Evolutionary conservation across 2,113 vertebrate genomes (phyloP).

Genomic region (Aphelocoma coerulescens): DNA sequence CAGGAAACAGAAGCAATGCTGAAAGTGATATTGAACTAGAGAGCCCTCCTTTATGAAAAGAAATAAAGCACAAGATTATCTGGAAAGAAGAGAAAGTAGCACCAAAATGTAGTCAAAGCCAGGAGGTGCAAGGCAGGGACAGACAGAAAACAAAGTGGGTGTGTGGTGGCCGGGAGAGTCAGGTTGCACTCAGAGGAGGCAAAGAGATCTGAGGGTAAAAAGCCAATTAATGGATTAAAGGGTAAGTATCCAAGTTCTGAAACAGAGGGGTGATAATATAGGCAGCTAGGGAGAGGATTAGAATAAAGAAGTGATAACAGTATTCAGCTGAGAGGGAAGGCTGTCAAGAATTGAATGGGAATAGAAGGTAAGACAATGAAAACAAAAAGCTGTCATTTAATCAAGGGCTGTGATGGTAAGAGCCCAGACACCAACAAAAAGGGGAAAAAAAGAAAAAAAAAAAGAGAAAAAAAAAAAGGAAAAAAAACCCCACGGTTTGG

Average conservation of each 20-base stretch:
- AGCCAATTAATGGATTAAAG: slow-evolving; percentile 78
- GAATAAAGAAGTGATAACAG: slow-evolving; percentile 80
- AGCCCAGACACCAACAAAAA: background rate
- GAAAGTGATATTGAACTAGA: slow-evolving; percentile 9
- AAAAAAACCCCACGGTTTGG: background rate
- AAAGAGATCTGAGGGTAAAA: slow-evolving; percentile 66
- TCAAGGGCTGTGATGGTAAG: slow-evolving; percentile 59
- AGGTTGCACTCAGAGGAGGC: slow-evolving; percentile 44
- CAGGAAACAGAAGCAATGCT: slow-evolving; percentile 30
- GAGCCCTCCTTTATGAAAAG: slow-evolving; percentile 23
- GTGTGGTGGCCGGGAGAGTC: slow-evolving; percentile 35
- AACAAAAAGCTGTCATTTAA: slow-evolving; percentile 74
- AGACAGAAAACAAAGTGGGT: slow-evolving; percentile 24
- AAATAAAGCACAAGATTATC: slow-evolving; percentile 54
- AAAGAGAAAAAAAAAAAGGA: background rate
- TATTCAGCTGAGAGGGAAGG: slow-evolving; percentile 74
- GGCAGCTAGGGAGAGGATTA: slow-evolving; percentile 76
- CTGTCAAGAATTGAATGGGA: slow-evolving; percentile 74
- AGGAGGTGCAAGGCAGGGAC: background rate
- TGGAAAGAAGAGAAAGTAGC: slow-evolving; percentile 38
- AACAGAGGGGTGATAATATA: slow-evolving; percentile 76
- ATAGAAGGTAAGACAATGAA: slow-evolving; percentile 70
- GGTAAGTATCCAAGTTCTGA: slow-evolving; percentile 69
- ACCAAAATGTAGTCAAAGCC: slow-evolving; percentile 4
- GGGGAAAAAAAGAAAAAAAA: background rate